Base-by-base conservation (phyloP, 2,888 invertebrate genomes). In the Adelphocoris suturalis region DNA sequence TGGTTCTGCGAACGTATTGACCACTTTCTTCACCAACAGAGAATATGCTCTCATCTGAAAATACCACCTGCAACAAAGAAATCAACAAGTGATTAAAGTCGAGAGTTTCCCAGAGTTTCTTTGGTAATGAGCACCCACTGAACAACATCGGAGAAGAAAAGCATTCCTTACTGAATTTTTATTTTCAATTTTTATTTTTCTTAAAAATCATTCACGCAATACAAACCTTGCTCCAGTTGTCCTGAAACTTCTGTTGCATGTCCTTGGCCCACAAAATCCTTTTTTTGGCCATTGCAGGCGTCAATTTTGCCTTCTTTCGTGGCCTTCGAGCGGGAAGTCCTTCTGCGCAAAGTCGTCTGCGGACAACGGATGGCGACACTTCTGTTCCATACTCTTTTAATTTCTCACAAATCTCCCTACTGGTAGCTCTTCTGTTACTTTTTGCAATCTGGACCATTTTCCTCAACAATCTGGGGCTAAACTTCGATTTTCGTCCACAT, bases 261-360 rank as follows among this genome's bases (percentile, higher is more conserved):
- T 47, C 78, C 75, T 89, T 89, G 16, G 89, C 89, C 85, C 90
- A 90, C 61, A 68, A 52, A 27, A 86, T 52, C 61, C 85, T 19
- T 75, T 90, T 90, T n/a, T 68, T 90, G 52, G 86, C 90, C 90
- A 90, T 90, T 37, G 90, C 37, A n/a, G 90, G 90, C 12, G 90
- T 90, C 28, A 90, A 76, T 37, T 90, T 90, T n/a, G 61, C 81
- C 37, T 89, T 89, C 85, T 89, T 89, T 28, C 84, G 61, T 37
- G 89, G 89, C 52, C 89, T 55, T 47, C 85, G 28, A 23, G 90
- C 90, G 19, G 61, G 75, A 55, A 90, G 85, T 19, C 90, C 90
- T 86, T 85, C 76, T 16, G 75, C 75, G 52, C 84, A 75, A 28
- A 90, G 75, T 28, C 52, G 57, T 86, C 90, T 47, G 28, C 85